A percentile compares a stretch with the other conserved stretches of the same genome.
phyloP scores from a whole-genome alignment of 2,797 vertebrate genomes.

The Leuciscus waleckii region DNA sequence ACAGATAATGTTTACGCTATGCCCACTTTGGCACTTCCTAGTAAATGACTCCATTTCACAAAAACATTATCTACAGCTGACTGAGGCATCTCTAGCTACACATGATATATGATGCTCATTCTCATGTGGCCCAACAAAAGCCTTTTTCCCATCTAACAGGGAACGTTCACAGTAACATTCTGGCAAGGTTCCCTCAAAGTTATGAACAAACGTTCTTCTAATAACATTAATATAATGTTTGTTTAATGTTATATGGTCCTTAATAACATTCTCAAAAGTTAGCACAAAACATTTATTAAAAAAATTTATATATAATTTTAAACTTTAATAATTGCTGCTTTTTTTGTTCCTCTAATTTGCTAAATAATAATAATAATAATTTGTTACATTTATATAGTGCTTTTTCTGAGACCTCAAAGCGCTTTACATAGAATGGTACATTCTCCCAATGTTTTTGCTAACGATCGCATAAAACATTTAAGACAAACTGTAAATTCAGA shows the following conservation, averaged over 20 bases:
- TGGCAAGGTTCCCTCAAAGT: neutral
- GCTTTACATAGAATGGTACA: too few species aligned
- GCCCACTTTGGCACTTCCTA: neutral
- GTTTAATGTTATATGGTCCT: neutral
- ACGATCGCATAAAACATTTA: neutral
- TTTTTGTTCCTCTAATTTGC: neutral
- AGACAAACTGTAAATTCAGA: neutral
- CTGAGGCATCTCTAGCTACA: neutral
- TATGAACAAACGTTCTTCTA: neutral
- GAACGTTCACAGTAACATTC: neutral
- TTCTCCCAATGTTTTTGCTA: neutral
- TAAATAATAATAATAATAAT: too few species aligned
- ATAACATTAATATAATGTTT: neutral
- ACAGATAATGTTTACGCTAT: constrained; percentile 20
- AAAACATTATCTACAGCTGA: constrained; percentile 30
- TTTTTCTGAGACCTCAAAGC: too few species aligned
- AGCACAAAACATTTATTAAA: neutral
- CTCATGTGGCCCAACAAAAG: neutral
- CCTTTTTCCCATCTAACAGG: neutral
- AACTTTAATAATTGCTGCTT: neutral
- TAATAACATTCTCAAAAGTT: neutral
- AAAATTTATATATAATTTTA: neutral
- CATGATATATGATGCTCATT: neutral
- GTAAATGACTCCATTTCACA: constrained; percentile 12
- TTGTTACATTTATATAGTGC: too few species aligned